Base-by-base conservation (phyloP, 2,113 vertebrate genomes). In the Xenus cinereus region DNA sequence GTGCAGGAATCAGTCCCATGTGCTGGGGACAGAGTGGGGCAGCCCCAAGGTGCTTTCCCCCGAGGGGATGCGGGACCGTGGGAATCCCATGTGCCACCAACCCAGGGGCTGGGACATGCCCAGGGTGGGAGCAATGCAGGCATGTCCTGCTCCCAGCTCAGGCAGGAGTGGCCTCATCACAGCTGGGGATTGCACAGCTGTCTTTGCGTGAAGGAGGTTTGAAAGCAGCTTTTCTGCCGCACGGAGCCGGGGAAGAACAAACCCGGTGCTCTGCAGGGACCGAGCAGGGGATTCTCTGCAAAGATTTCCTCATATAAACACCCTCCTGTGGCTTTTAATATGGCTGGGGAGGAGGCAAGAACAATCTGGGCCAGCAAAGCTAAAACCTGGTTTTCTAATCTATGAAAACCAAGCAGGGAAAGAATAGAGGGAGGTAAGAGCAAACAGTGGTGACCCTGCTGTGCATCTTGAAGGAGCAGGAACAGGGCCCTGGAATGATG, bases 61-160 rank as follows among this genome's bases (percentile, higher is more conserved):
- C 0, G 4, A 19, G 33, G 4, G 35, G 33, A 14, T 23, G 20
- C 0, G 2, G 71, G n/a, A 45, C 27, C 5, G 2, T 0, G 5
- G 37, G 53, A 63, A 41, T 32, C 28, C 28, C 11, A 0, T 1
- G 41, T 57, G 50, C 18, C 41, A 28, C 10, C 7, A 1, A 50
- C 23, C 37, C 2, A 2, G 4, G 66, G 51, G 14, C 69, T 67
- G 66, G 62, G 46, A 33, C 22, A 1, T n/a, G 32, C 8, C 28
- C 53, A 33, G 46, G 26, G 45, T 35, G 21, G 33, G 28, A 64
- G 37, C n/a, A 64, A 2, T 4, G 73, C 16, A 68, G 48, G 4
- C 41, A 8, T 0, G 11, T 46, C 14, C 76, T 11, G 0, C 3
- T 32, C 51, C 53, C 62, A 10, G 68, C 9, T 66, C 45, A 6